Evolutionary conservation across 2,888 invertebrate genomes (phyloP).

Genomic region (Nomada fabriciana): DNA sequence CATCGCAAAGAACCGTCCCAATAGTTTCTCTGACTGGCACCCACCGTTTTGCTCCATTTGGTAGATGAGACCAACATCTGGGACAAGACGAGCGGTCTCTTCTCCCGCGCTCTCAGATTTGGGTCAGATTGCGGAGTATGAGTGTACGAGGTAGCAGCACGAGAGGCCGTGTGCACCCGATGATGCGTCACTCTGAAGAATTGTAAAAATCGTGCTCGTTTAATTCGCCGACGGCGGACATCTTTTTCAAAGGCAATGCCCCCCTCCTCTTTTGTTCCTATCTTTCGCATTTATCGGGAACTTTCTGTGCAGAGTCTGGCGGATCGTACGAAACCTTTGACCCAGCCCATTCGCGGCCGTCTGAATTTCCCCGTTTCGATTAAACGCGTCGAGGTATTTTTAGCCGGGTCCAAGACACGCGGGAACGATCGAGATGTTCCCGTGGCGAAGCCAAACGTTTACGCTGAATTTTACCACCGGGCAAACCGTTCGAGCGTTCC

Average conservation of each 20-base stretch:
- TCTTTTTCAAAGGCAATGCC: constrained; percentile 5
- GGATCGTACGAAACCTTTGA: constrained; percentile 38
- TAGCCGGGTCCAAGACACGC: constrained; percentile 45
- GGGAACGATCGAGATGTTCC: constrained; percentile 17
- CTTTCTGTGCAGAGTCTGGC: constrained; percentile 3
- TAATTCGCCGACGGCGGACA: neutral
- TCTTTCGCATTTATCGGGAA: constrained; percentile 16
- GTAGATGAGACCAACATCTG: constrained; percentile 78
- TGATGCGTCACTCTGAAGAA: constrained; percentile 56
- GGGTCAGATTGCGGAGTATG: constrained; percentile 77
- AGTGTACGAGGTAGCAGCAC: constrained; percentile 1
- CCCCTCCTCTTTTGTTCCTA: neutral
- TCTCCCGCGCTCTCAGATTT: constrained; percentile 72
- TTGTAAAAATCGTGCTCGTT: neutral
- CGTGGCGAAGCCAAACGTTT: neutral
- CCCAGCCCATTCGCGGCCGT: constrained; percentile 17
- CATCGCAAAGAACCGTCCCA: constrained; percentile 47
- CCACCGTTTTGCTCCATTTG: constrained; percentile 74
- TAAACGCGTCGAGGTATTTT: constrained; percentile 49
- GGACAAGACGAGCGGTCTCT: constrained; percentile 56
- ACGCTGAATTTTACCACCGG: neutral
- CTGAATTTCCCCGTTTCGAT: constrained; percentile 53
- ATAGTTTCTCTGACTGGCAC: constrained; percentile 48
- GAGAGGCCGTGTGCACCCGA: constrained; percentile 35
- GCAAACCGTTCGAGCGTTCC: neutral